A percentile compares a stretch with the other conserved stretches of the same genome.
phyloP scores from a whole-genome alignment of 2,888 invertebrate genomes.

The Xylophagus ater region DNA sequence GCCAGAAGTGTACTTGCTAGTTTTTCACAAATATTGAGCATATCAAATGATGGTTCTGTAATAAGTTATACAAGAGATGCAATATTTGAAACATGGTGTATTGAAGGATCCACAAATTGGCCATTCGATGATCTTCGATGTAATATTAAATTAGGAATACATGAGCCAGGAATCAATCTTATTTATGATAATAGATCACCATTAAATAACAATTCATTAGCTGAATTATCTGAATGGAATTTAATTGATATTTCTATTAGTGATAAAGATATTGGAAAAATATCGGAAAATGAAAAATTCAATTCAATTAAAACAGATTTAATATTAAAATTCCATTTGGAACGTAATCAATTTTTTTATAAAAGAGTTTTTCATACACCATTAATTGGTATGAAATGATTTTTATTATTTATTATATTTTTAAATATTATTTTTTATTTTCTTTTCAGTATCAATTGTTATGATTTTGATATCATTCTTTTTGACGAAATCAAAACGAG shows the following conservation, averaged over 20 bases:
- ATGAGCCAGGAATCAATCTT: slow-evolving; percentile 1
- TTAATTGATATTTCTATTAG: slow-evolving; percentile 6
- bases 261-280: not conserved
- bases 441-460: slow-evolving; percentile 25
- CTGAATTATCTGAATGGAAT: slow-evolving; percentile 10
- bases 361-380: slow-evolving; percentile 30
- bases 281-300: not conserved
- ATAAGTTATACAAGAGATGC: slow-evolving; percentile 24
- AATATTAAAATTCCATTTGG: slow-evolving; percentile 25
- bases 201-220: not conserved
- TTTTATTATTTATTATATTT: not conserved
- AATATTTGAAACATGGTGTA: slow-evolving; percentile 30
- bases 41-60: slow-evolving; percentile 25
- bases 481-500: slow-evolving; percentile 28
- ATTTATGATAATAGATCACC: slow-evolving; percentile 6
- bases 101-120: slow-evolving; percentile 29
- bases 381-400: slow-evolving; percentile 24
- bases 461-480: slow-evolving; percentile 30
- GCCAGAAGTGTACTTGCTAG: no score
- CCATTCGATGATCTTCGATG: slow-evolving; percentile 31
- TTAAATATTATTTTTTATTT: not conserved
- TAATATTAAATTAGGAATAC: slow-evolving; percentile 25
- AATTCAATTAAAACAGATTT: slow-evolving; percentile 25
- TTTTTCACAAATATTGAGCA: slow-evolving; percentile 9
- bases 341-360: slow-evolving; percentile 30